Conservation (phyloP, 2,797 vertebrate genomes). For the Acanthopagrus latus region DNA sequence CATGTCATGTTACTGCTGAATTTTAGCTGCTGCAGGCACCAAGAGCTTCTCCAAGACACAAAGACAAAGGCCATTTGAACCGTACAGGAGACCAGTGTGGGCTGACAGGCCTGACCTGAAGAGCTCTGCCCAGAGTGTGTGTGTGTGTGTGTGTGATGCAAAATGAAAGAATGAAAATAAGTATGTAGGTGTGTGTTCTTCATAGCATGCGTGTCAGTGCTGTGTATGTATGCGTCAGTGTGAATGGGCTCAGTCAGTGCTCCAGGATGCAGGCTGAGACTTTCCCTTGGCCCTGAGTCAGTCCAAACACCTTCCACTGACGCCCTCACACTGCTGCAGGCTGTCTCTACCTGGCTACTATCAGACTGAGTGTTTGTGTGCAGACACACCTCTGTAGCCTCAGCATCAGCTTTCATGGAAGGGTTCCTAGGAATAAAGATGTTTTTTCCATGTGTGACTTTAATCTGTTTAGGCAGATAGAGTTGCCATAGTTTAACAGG, state of each 20-base stretch:
- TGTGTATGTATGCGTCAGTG: constrained; percentile 17
- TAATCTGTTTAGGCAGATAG: constrained; percentile 23
- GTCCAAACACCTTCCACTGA: constrained; percentile 57
- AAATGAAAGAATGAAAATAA: too few relatives aligned
- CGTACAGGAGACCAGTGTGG: not conserved
- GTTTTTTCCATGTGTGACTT: constrained; percentile 18
- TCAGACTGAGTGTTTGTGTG: constrained; percentile 1
- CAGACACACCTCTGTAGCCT: not conserved
- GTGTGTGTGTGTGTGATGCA: not conserved
- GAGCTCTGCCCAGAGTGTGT: not conserved
- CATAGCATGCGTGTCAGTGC: constrained; percentile 4
- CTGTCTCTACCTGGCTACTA: constrained; percentile 37
- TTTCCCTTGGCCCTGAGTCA: constrained; percentile 55
- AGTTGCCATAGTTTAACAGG: constrained; percentile 9
- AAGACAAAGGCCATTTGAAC: constrained; percentile 21
- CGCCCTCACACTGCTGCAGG: constrained; percentile 49
- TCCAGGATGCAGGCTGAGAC: constrained; percentile 51
- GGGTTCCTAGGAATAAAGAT: constrained; percentile 6
- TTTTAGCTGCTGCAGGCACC: not conserved
- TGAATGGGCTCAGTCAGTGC: constrained; percentile 47
- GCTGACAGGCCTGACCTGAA: constrained; percentile 19
- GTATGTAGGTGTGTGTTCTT: constrained; percentile 3
- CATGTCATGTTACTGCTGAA: constrained; percentile 13
- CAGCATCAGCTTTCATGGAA: constrained; percentile 13
- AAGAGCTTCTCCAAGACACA: not conserved